Percentiles rank a stretch among this genome's conserved stretches.
These are phyloP conservation scores for Paedocypris sp. DNA, from an alignment of 2,113 vertebrate species.

Conservation along the genomic window DNA sequence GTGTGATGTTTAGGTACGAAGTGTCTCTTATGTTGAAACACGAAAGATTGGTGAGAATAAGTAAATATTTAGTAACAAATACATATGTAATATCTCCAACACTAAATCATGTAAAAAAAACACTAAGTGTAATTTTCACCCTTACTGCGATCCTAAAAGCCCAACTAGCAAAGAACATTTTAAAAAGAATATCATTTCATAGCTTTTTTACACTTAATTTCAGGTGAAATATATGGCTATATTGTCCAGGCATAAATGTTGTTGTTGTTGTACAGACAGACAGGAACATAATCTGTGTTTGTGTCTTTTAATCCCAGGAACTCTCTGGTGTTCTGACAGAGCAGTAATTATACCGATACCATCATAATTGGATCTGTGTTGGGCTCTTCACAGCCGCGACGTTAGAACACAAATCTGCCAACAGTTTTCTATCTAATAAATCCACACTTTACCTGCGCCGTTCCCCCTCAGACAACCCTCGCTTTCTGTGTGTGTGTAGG, in stretches of 20 bases:
- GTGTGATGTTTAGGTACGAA: too few species aligned
- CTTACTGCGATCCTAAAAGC: too few species aligned
- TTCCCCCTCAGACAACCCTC: slow-evolving; percentile 15
- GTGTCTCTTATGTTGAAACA: too few species aligned
- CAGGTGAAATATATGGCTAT: slow-evolving; percentile 9
- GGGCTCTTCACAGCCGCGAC: slow-evolving; percentile 33
- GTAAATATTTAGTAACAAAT: too few species aligned
- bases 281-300: slow-evolving; percentile 37
- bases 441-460: slow-evolving; percentile 44
- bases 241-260: background rate
- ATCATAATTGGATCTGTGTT: slow-evolving; percentile 62
- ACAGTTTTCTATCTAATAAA: slow-evolving; percentile 47
- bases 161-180: too few species aligned
- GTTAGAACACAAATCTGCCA: slow-evolving; percentile 48
- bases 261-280: slow-evolving; percentile 27
- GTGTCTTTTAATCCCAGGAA: background rate
- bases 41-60: too few species aligned
- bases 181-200: too few species aligned
- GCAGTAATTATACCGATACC: slow-evolving; percentile 54
- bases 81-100: too few species aligned
- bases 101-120: too few species aligned
- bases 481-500: background rate
- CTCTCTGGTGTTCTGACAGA: slow-evolving; percentile 38
- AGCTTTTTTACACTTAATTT: too few species aligned
- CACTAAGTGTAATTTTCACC: too few species aligned